Evolutionary conservation across 1,140 invertebrate genomes (phyloP).

Genomic region (Matsumurasca onukii): DNA sequence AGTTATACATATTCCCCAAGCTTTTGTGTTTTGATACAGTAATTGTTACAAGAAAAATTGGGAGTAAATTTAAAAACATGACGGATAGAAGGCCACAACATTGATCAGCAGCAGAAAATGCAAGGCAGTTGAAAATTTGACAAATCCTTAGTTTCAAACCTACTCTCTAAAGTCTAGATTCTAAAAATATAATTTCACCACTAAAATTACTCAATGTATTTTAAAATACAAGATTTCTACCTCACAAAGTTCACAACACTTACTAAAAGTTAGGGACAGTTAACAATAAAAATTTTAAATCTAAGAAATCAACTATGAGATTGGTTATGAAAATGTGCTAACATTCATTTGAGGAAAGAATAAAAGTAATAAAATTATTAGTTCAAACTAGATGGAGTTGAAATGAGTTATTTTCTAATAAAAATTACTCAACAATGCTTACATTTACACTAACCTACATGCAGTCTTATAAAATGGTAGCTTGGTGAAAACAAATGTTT

Average conservation of each 20-base stretch:
- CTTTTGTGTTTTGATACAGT: too few relatives aligned
- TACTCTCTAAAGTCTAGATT: not conserved
- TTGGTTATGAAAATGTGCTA: too few relatives aligned
- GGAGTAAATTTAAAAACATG: not conserved
- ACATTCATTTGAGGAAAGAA: too few relatives aligned
- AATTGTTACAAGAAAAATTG: too few relatives aligned
- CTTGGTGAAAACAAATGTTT: not conserved
- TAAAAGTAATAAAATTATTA: too few relatives aligned
- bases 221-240: not conserved
- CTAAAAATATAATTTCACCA: not conserved
- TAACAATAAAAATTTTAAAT: not conserved
- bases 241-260: not conserved
- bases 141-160: not conserved
- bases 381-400: too few relatives aligned
- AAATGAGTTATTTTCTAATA: too few relatives aligned
- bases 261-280: not conserved
- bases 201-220: not conserved
- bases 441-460: not conserved
- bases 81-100: not conserved
- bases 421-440: too few relatives aligned
- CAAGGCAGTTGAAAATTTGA: not conserved
- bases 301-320: not conserved
- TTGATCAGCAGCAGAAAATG: not conserved
- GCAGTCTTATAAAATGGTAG: slow-evolving; percentile 20
- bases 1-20: not conserved